Evolutionary conservation across 2,888 invertebrate species (phyloP), one percentile per base, ranked within the genome.

Genomic region (Helicoverpa assulta): DNA sequence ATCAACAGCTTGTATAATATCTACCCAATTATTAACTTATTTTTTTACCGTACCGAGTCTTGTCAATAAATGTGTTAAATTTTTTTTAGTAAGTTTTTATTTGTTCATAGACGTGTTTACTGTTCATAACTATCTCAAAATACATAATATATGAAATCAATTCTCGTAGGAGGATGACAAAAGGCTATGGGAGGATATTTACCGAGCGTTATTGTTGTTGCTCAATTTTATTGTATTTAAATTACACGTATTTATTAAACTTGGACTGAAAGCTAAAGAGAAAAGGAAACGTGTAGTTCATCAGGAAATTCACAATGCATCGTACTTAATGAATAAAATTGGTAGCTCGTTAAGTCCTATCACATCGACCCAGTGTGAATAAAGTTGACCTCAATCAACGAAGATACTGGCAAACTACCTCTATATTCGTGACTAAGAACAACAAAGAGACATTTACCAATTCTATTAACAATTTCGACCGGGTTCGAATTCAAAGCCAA

Each of bases 361-460:
- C 47, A 43, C 21, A 65, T 19, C 19, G 33, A 18, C 51, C 14
- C 33, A n/a, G 14, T 19, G 8, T 65, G 50, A 51, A 40, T 65
- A 55, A 74, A 33, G n/a, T 21, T 56, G 67, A 66, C 51, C 67
- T 52, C 19, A 50, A 63, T 70, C 54, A 70, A 50, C n/a, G 8
- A 40, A 54, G 47, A 14, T n/a, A n/a, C n/a, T 47, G 40, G 40
- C 14, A 40, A 40, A 40, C 14, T 40, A 26, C 26, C 26, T 26
- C 26, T 26, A 14, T 40, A 47, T n/a, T 47, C 6, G n/a, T 47
- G 0, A 47, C 47, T n/a, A n/a, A 47, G 16, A n/a, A 47, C 47
- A 47, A 47, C 6, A 47, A 47, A n/a, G n/a, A 47, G 6, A 47
- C 47, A 47, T 47, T 47, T n/a, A 6, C 47, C 0, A 47, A n/a